Evolutionary conservation across 2,888 invertebrate genomes (phyloP).

Genomic region (Pecten maximus): DNA sequence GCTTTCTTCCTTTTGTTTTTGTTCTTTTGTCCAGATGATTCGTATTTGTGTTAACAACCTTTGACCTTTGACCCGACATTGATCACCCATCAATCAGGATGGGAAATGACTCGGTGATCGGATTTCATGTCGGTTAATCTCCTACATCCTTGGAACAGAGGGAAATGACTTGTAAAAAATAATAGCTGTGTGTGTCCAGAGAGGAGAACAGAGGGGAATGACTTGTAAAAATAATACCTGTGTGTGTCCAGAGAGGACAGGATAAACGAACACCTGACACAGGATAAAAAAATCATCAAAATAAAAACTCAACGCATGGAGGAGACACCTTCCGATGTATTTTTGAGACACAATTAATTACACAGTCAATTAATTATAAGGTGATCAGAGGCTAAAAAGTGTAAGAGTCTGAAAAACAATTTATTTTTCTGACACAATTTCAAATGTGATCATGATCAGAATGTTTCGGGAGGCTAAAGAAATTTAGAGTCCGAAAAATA

Average conservation of each 20-base stretch:
- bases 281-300: not conserved
- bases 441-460: too few species aligned
- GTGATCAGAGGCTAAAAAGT: too few species aligned
- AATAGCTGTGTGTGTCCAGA: not conserved
- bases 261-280: not conserved
- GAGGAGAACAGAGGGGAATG: not conserved
- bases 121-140: not conserved
- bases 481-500: too few species aligned
- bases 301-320: too few species aligned
- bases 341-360: too few species aligned
- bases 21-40: not conserved
- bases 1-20: not conserved
- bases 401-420: too few species aligned
- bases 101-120: slow-evolving; percentile 9
- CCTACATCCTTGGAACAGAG: not conserved
- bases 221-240: not conserved
- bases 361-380: too few species aligned
- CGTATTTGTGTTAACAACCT: not conserved
- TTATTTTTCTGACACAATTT: too few species aligned
- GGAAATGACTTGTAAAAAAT: not conserved
- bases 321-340: too few species aligned
- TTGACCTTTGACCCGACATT: slow-evolving; percentile 16
- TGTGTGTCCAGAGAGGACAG: not conserved
- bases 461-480: too few species aligned
- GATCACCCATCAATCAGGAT: not conserved